Percentiles rank a stretch among this genome's conserved stretches.
These are phyloP conservation scores for Mizuhopecten yessoensis DNA, from an alignment of 1,140 invertebrate species.

Conservation along the genomic window DNA sequence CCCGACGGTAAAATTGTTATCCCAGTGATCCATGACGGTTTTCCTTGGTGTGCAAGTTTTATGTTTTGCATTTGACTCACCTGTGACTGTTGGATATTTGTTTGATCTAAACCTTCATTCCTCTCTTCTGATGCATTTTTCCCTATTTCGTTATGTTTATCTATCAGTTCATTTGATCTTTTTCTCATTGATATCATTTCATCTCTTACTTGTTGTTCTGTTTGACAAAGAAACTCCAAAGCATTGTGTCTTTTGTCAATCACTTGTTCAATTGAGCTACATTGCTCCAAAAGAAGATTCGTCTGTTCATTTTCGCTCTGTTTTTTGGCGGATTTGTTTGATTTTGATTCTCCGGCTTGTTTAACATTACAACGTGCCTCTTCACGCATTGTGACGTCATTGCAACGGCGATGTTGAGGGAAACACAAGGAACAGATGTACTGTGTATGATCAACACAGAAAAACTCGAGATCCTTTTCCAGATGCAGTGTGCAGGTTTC, in stretches of 20 bases:
- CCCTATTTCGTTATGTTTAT: slow-evolving; percentile 39
- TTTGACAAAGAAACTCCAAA: slow-evolving; percentile 25
- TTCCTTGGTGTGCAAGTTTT: no score
- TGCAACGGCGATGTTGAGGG: slow-evolving; percentile 50
- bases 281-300: slow-evolving; percentile 49
- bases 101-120: no score
- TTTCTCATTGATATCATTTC: slow-evolving; percentile 31
- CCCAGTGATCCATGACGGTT: no score
- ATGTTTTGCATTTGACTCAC: no score
- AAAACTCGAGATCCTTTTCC: slow-evolving; percentile 53
- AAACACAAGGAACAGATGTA: slow-evolving; percentile 53
- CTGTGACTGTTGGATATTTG: no score
- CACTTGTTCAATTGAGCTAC: slow-evolving; percentile 54
- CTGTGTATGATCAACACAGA: slow-evolving; percentile 53
- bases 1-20: no score
- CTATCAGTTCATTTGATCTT: slow-evolving; percentile 23
- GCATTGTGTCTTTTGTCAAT: slow-evolving; percentile 42
- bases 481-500: slow-evolving; percentile 42
- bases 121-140: no score
- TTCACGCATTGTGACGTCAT: background rate
- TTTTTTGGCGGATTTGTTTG: no score
- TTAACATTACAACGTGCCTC: no score
- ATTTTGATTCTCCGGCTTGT: no score
- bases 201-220: slow-evolving; percentile 29
- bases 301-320: no score